Percentiles rank a stretch among this genome's conserved stretches.
Evolutionary conservation across 2,797 vertebrate genomes (phyloP).

Genomic region (Benthosema pterotum): DNA sequence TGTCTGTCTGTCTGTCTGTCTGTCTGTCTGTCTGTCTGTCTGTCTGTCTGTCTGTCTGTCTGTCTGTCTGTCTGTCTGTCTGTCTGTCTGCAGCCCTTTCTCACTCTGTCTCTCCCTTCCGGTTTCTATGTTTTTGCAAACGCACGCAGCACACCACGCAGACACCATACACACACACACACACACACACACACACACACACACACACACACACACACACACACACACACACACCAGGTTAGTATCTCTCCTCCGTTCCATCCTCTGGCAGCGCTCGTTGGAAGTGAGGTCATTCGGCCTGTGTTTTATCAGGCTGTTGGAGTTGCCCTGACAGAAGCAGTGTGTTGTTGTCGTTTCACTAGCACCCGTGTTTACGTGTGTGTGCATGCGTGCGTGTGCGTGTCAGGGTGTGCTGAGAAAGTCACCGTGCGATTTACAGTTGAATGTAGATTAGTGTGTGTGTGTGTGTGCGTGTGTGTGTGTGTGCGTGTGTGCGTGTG

Average conservation of each 20-base stretch:
- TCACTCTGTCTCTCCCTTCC: background rate
- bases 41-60: no score
- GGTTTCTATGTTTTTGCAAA: background rate
- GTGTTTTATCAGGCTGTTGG: slow-evolving; percentile 50
- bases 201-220: background rate
- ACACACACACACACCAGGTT: background rate
- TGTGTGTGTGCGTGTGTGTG: slow-evolving; percentile 2
- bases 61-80: no score
- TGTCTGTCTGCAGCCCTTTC: background rate
- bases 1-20: no score
- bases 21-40: no score
- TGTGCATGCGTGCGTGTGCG: slow-evolving; percentile 14
- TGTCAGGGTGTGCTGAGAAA: background rate
- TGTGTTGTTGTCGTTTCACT: background rate
- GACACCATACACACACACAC: background rate
- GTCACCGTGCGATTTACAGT: background rate
- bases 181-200: slow-evolving; percentile 2
- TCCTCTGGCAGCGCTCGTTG: slow-evolving; percentile 12
- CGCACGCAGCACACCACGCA: background rate
- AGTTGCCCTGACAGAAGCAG: slow-evolving; percentile 27
- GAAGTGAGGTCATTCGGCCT: slow-evolving; percentile 51
- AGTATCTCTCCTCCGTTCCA: slow-evolving; percentile 20
- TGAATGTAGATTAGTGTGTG: background rate
- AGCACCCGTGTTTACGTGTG: background rate
- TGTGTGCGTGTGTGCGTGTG: background rate